Evolutionary conservation across 2,797 vertebrate species (phyloP).

Genomic region (Muscicapa striata): DNA sequence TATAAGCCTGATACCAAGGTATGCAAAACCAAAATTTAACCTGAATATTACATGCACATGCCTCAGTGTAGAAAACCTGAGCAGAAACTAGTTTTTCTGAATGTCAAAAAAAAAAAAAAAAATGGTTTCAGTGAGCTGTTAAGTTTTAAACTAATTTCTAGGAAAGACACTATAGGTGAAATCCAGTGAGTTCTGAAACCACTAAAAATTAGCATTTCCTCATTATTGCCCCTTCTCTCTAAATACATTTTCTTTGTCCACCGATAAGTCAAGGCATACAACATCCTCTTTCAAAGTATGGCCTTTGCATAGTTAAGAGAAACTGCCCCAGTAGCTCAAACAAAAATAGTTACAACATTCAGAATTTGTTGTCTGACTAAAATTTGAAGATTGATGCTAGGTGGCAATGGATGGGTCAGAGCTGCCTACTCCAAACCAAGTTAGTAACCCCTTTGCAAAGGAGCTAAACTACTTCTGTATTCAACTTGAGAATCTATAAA

Average conservation of each 20-base stretch:
- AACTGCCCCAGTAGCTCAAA: not conserved
- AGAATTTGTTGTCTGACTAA: not conserved
- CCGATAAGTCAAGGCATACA: rapidly evolving
- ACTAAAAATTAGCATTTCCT: not conserved
- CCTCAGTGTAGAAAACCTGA: not conserved
- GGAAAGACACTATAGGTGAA: rapidly evolving
- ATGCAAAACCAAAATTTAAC: not conserved
- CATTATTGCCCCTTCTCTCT: not conserved
- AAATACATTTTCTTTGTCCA: not conserved
- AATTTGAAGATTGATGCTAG: not conserved
- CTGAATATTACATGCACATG: not conserved
- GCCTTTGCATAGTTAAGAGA: not conserved
- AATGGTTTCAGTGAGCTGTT: not conserved
- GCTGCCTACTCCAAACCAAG: not conserved
- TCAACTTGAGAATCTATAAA: not conserved
- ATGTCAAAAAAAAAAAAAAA: not conserved
- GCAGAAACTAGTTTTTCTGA: not conserved
- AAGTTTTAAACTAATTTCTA: not conserved
- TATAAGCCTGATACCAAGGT: not conserved
- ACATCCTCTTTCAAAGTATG: not conserved
- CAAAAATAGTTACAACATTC: not conserved
- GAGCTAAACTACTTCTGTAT: not conserved
- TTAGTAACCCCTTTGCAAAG: not conserved
- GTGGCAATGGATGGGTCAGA: not conserved
- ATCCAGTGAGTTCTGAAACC: not conserved